Evolutionary conservation across 2,797 vertebrate genomes (phyloP).

Genomic region (Telmatherina bonti): DNA sequence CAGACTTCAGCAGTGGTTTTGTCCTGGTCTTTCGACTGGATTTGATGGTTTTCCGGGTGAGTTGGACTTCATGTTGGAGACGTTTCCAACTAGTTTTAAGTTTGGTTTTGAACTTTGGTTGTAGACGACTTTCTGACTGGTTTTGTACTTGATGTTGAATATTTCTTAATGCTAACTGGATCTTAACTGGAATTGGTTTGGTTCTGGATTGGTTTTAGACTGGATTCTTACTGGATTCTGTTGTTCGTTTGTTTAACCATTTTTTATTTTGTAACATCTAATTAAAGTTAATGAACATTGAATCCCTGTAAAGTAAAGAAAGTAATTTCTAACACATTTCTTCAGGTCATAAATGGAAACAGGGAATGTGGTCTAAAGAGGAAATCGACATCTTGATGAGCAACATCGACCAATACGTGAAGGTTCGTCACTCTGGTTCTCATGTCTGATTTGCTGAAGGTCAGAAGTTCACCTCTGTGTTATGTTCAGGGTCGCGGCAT

Average conservation of each 20-base stretch:
- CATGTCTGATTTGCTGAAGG: background rate
- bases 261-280: no score
- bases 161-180: no score
- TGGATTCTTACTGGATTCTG: no score
- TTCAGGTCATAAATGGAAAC: slow-evolving; percentile 98
- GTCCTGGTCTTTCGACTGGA: no score
- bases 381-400: slow-evolving; percentile 97
- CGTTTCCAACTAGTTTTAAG: background rate
- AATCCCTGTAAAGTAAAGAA: no score
- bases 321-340: no score
- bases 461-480: background rate
- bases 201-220: no score
- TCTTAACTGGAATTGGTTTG: no score
- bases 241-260: no score
- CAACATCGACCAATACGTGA: slow-evolving; percentile 96
- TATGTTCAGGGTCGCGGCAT: slow-evolving; percentile 90
- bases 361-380: slow-evolving; percentile 99
- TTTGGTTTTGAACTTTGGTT: background rate
- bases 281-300: no score
- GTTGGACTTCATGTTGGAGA: background rate
- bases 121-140: background rate
- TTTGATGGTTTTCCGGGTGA: no score
- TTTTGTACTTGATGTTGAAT: background rate
- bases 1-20: no score
- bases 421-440: slow-evolving; percentile 79